Evolutionary conservation across 2,113 vertebrate genomes (phyloP), one percentile per base, ranked within the genome.

Genomic region (Xiphophorus hellerii): DNA sequence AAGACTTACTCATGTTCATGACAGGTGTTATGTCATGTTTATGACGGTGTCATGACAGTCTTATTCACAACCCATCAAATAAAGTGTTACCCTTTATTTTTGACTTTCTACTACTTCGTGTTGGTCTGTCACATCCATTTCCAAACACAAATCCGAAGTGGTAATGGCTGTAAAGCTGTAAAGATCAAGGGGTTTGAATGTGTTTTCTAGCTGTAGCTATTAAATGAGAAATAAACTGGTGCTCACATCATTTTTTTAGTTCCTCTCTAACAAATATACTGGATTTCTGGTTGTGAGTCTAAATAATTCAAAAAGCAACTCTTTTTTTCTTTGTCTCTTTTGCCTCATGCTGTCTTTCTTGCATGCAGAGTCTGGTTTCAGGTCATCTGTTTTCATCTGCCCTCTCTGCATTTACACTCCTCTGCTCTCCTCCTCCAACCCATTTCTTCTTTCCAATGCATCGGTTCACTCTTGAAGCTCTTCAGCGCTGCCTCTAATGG

Each of bases 401-500:
- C 22, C 62, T 72, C 27, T 37, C 39, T 85, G 62, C 62, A 68
- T 71, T 84, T 75, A 35, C 73, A 66, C 62, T 77, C 66, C 27
- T 74, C 73, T 15, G 68, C 67, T 82, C 22, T 68, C 22, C 68
- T 39, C 78, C 77, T 69, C 31, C 64, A 79, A 74, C 74, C 77
- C 42, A 72, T 82, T 82, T 74, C 74, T 86, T 67, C 54, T 83
- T 48, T 70, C 65, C 17, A 14, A 14, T 80, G 68, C 76, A 69
- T 83, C 77, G 66, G 83, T 71, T 84, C 58, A 25, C 73, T 77
- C 75, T 48, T 60, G 28, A 33, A 71, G 71, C 63, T 71, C 69
- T 85, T 80, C 78, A 84, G 62, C 5, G 3, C 60, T 67, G 73
- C 67, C 76, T 86, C 73, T 89, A 90, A 91, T 90, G 78, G 84